Evolutionary conservation across 2,888 invertebrate species (phyloP).

Genomic region (Suillia variegata): DNA sequence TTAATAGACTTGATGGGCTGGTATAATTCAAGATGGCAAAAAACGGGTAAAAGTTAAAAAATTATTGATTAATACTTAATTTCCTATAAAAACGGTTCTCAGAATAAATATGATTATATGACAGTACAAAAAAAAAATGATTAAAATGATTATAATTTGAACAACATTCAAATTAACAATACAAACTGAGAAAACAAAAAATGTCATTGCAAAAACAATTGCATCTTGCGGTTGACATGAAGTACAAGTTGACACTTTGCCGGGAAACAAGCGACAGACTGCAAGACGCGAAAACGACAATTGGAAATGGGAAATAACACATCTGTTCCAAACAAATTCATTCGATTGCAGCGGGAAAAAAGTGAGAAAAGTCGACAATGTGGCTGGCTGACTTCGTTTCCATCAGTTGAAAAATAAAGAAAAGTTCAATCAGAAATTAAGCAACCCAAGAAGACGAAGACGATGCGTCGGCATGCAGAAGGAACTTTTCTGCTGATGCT

Average conservation of each 20-base stretch:
- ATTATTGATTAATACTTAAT: no score
- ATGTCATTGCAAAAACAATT: neutral
- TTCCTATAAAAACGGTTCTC: no score
- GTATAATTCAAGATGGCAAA: no score
- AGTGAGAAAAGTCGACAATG: neutral
- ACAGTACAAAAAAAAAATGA: no score
- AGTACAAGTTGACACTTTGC: constrained; percentile 11
- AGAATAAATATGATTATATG: no score
- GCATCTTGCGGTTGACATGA: constrained; percentile 7
- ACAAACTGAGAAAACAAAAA: no score
- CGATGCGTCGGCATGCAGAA: neutral
- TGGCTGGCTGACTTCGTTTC: constrained; percentile 34
- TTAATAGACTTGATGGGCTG: no score
- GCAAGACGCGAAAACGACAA: neutral
- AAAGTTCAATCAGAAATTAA: constrained; percentile 54
- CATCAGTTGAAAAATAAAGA: no score
- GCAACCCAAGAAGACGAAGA: constrained; percentile 30
- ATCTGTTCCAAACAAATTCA: constrained; percentile 44
- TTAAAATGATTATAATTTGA: no score
- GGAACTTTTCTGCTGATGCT: neutral
- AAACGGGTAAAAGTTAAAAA: no score
- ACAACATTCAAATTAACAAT: no score
- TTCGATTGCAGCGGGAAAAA: constrained; percentile 33
- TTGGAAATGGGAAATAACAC: neutral
- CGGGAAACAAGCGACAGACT: constrained; percentile 2